These are phyloP conservation scores for Pseudomugil tenellus DNA, from an alignment of 2,797 vertebrate species.

Conservation along the genomic window DNA sequence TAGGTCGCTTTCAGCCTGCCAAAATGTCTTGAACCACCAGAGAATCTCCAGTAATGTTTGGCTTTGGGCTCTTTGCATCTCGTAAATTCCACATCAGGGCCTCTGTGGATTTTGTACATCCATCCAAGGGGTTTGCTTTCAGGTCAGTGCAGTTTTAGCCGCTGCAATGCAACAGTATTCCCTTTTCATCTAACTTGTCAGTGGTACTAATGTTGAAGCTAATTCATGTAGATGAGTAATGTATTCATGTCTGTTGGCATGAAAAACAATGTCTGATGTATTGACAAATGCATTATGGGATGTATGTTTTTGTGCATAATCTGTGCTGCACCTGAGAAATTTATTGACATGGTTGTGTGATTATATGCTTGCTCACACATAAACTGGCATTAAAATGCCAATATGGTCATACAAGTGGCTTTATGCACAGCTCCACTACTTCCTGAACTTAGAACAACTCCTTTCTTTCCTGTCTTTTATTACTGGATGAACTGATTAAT, in stretches of 20 bases:
- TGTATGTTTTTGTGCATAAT: neutral
- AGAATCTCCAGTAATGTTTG: neutral
- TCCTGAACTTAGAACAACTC: too few relatives aligned
- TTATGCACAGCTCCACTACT: too few relatives aligned
- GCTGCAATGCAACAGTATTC: neutral
- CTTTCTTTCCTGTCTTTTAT: too few relatives aligned
- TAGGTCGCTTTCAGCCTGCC: neutral
- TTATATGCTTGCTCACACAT: conserved; percentile 45
- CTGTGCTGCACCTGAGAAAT: neutral
- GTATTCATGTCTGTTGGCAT: neutral
- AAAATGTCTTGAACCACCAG: neutral
- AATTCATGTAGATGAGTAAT: neutral
- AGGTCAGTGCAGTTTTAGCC: neutral
- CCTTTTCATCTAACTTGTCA: neutral
- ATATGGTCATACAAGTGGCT: too few relatives aligned
- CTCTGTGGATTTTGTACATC: neutral
- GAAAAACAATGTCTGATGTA: neutral
- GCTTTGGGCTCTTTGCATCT: neutral
- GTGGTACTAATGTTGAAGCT: neutral
- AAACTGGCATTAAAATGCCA: conserved; percentile 36
- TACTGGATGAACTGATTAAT: too few relatives aligned
- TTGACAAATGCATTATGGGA: neutral
- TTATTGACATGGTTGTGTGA: neutral
- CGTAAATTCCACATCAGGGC: neutral
- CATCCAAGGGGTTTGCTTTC: neutral